Conservation (phyloP, 2,113 vertebrate species). For the Lampris incognitus region DNA sequence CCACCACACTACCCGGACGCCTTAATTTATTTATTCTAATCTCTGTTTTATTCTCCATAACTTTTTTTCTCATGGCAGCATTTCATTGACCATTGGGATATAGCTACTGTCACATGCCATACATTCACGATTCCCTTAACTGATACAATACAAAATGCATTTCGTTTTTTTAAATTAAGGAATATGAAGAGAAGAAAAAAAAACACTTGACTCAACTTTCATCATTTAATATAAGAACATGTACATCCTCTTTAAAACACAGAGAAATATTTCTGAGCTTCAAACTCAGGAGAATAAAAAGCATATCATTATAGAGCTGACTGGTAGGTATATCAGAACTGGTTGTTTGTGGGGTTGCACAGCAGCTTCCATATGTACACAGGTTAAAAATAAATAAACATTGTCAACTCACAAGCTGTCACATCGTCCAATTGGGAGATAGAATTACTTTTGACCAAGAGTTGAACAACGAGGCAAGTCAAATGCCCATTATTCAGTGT, state of each 20-base stretch:
- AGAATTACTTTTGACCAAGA: neutral
- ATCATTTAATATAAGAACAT: conserved; percentile 69
- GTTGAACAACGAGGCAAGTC: neutral
- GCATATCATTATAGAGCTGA: conserved; percentile 40
- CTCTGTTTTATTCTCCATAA: too few species aligned
- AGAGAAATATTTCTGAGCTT: conserved; percentile 43
- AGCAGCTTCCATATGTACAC: conserved; percentile 42
- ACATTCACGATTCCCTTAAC: too few species aligned
- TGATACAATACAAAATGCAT: too few species aligned
- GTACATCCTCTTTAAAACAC: conserved; percentile 64
- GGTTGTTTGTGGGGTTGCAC: conserved; percentile 13
- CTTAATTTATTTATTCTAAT: too few species aligned
- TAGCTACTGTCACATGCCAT: too few species aligned
- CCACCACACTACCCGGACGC: too few species aligned
- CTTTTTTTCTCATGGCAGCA: too few species aligned
- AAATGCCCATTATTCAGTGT: neutral
- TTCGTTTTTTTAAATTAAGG: too few species aligned
- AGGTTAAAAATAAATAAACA: conserved; percentile 38
- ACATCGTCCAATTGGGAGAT: neutral
- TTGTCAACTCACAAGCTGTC: conserved; percentile 18
- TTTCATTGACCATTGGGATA: too few species aligned
- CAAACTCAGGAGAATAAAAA: conserved; percentile 54
- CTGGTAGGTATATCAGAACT: conserved; percentile 10
- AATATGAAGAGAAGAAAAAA: conserved; percentile 25
- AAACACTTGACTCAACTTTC: conserved; percentile 24